phyloP scores from a whole-genome alignment of 2,113 vertebrate genomes.

The Scortum barcoo region DNA sequence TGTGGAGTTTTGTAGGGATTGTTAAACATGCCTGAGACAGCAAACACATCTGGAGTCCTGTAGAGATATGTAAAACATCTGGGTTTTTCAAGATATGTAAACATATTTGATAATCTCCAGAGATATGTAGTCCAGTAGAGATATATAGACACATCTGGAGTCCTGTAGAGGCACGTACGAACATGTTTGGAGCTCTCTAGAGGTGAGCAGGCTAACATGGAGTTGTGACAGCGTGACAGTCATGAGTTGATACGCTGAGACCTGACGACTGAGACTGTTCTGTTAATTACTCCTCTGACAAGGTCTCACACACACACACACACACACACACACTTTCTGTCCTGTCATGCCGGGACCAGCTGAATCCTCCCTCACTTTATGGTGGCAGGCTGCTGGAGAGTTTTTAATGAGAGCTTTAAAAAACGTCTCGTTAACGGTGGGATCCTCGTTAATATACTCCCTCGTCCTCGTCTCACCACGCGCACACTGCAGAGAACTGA shows the following conservation, averaged over 20 bases:
- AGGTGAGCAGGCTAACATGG: background rate
- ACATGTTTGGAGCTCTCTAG: background rate
- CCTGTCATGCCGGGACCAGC: background rate
- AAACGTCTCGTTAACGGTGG: conserved; percentile 50
- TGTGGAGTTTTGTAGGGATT: background rate
- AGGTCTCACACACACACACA: conserved; percentile 42
- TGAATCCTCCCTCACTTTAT: conserved; percentile 18
- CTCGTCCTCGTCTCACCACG: conserved; percentile 41
- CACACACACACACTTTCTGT: conserved; percentile 14
- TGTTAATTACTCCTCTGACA: conserved; percentile 40
- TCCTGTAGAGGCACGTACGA: background rate
- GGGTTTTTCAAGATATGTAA: background rate
- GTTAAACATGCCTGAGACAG: too few species aligned
- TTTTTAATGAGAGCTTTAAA: conserved; percentile 57
- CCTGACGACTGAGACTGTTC: conserved; percentile 35
- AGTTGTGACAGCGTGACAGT: conserved; percentile 31
- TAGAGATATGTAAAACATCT: background rate
- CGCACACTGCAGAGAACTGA: conserved; percentile 47
- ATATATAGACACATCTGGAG: background rate
- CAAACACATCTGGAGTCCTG: background rate
- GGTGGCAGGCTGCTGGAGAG: conserved; percentile 32
- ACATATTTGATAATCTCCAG: background rate
- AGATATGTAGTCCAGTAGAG: background rate
- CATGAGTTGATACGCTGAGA: conserved; percentile 51
- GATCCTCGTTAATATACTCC: conserved; percentile 67